phyloP scores from a whole-genome alignment of 2,113 vertebrate species.

The Promerops cafer region DNA sequence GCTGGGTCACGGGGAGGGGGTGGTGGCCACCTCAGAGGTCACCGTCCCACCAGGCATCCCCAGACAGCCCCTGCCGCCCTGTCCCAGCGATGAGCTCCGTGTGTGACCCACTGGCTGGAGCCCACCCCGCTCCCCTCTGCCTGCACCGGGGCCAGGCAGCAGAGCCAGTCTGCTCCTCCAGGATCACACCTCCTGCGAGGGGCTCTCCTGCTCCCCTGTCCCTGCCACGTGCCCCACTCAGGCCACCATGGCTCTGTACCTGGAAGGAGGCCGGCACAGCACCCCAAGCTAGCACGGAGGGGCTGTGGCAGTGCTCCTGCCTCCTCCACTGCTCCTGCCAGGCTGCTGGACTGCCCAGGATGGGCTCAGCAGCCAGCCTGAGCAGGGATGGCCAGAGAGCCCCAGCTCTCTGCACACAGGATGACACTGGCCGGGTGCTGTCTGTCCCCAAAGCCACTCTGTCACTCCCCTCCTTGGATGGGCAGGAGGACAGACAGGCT shows the following conservation, averaged over 20 bases:
- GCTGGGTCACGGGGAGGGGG: rapidly evolving
- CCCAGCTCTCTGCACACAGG: rapidly evolving
- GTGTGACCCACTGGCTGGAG: rapidly evolving
- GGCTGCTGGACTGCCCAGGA: background rate
- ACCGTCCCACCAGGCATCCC: background rate
- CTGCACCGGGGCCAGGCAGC: background rate
- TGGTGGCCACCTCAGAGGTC: background rate
- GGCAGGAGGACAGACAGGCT: background rate
- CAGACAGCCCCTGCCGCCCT: background rate
- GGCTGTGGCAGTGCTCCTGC: background rate
- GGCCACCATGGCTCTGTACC: background rate
- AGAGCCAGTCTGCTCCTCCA: background rate
- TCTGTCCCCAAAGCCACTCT: background rate
- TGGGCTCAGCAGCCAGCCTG: rapidly evolving
- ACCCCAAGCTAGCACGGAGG: too few relatives aligned
- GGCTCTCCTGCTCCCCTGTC: background rate
- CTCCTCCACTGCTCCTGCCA: background rate
- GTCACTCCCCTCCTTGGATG: background rate
- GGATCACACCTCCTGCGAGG: background rate
- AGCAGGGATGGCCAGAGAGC: background rate
- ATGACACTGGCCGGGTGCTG: rapidly evolving
- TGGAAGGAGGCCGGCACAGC: rapidly evolving
- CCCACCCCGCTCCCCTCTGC: background rate
- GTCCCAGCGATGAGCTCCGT: rapidly evolving
- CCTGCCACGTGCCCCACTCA: background rate